Evolutionary conservation across 2,797 vertebrate genomes (phyloP).

Genomic region (Eulemur mongoz): DNA sequence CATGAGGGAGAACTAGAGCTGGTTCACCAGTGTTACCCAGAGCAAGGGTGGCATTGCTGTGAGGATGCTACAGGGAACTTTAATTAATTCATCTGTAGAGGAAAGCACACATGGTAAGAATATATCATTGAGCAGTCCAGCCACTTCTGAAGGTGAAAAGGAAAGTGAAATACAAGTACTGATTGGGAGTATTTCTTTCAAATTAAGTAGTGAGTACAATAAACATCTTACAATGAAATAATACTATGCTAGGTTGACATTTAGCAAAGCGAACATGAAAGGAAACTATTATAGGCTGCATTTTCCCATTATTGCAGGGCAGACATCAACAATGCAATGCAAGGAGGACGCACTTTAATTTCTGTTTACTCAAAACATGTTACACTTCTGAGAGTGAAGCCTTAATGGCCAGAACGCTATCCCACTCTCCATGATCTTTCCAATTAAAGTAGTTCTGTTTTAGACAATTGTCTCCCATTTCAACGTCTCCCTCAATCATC

Average conservation of each 20-base stretch:
- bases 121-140: background rate
- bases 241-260: background rate
- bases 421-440: background rate
- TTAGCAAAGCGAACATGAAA: background rate
- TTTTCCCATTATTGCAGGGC: background rate
- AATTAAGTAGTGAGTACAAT: background rate
- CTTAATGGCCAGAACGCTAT: background rate
- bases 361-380: background rate
- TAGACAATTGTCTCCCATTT: background rate
- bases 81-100: background rate
- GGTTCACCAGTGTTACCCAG: background rate
- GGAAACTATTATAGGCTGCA: accelerated
- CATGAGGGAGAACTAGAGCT: background rate
- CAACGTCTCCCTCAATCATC: background rate
- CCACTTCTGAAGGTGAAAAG: background rate
- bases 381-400: background rate
- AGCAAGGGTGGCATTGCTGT: background rate
- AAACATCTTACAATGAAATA: background rate
- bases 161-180: background rate
- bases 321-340: background rate
- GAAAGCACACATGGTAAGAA: background rate
- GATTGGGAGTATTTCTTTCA: background rate
- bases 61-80: background rate
- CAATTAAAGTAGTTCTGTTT: background rate
- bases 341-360: background rate